Base-by-base conservation (phyloP, 2,797 vertebrate genomes). In the Serranus cabrilla region DNA sequence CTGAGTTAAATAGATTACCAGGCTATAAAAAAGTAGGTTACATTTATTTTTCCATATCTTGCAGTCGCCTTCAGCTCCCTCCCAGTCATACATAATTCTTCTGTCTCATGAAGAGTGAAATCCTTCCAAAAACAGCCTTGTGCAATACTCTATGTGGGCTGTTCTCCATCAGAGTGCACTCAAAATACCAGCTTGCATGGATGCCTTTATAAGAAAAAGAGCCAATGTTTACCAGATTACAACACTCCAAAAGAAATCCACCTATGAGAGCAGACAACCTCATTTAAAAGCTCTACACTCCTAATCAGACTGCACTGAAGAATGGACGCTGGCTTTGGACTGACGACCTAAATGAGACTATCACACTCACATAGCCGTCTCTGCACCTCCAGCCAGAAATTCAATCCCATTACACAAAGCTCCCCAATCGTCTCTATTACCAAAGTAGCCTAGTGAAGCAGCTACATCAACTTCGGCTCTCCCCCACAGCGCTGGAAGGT, bases 401-500 rank as follows among this genome's bases (percentile, higher is more conserved):
- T 69, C 79, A 60, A 85, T 82, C 63, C 65, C 79, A 71, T 85
- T 71, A 86, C 76, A 82, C 78, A 80, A 78, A 80, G 80, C 87
- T 80, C 61, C 61, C 31, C 74, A 50, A 54, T 58, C 70, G 42
- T 82, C 82, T 90, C 84, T 7, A 45, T 82, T 84, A 71, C 82
- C 56, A 52, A 67, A 80, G 84, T 4, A 81, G 80, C 61, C 64
- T n/a, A 75, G 74, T 40, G 59, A 74, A 74, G 67, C 59, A 62
- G 72, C 59, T 17, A 37, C 14, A 21, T 73, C 61, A 7, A 49
- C 34, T 58, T 43, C 67, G 55, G 61, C 59, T 72, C 71, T 40
- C 55, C 34, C 73, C 56, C 50, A 45, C 71, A 59, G 63, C 2
- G 58, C 60, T 37, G 62, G 67, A 77, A 83, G 77, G 62, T 73